These are phyloP conservation scores for Drosophila ohnishii DNA, from an alignment of 1,140 invertebrate genomes.

Conservation along the genomic window DNA sequence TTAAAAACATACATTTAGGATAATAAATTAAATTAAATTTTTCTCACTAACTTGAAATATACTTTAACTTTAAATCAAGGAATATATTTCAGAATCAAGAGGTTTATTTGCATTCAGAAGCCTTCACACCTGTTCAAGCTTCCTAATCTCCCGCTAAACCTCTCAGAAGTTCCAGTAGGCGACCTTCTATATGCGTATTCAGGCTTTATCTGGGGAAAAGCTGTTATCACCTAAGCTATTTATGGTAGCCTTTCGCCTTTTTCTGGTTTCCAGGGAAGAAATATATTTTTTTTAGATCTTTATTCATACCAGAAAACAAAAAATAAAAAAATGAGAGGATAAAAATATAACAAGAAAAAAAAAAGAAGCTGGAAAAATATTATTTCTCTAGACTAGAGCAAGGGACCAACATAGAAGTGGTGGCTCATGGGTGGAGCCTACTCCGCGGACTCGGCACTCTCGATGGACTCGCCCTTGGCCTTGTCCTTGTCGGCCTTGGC, in stretches of 20 bases:
- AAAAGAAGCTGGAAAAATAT: slow-evolving; percentile 17
- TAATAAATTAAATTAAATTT: background rate
- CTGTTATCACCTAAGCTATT: slow-evolving; percentile 4
- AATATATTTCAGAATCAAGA: background rate
- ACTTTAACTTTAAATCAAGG: background rate
- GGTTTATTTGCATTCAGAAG: background rate
- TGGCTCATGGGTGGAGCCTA: background rate
- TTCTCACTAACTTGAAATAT: background rate
- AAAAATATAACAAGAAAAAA: slow-evolving; percentile 32
- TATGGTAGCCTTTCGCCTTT: background rate
- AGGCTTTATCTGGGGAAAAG: slow-evolving; percentile 1
- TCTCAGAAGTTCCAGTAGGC: background rate
- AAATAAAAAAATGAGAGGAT: slow-evolving; percentile 39
- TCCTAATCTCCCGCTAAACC: slow-evolving; percentile 1
- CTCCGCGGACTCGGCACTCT: slow-evolving; percentile 60
- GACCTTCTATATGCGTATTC: background rate
- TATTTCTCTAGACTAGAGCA: slow-evolving; percentile 52
- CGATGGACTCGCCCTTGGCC: slow-evolving; percentile 49
- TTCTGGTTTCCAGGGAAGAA: background rate
- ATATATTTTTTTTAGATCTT: slow-evolving; percentile 2
- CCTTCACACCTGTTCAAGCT: slow-evolving; percentile 29
- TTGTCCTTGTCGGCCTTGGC: slow-evolving; percentile 59
- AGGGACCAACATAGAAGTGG: slow-evolving; percentile 32
- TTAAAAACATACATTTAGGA: background rate
- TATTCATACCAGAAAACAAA: slow-evolving; percentile 26